phyloP scores from a whole-genome alignment of 2,797 vertebrate genomes.

The Coregonus ussuriensis region DNA sequence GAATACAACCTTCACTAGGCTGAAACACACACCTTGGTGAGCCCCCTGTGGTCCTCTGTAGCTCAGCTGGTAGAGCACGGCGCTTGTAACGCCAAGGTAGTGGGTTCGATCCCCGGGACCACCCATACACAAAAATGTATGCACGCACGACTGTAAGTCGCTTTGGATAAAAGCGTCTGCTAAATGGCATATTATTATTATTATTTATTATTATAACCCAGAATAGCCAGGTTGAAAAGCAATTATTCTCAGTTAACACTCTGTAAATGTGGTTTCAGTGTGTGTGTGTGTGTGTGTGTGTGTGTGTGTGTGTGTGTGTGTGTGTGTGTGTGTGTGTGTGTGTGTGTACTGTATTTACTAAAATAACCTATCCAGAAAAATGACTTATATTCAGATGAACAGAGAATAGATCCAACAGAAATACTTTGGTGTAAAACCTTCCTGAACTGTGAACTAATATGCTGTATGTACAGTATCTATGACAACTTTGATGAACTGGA shows the following conservation, averaged over 20 bases:
- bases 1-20: slow-evolving; percentile 51
- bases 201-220: too few relatives aligned
- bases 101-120: too few relatives aligned
- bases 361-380: slow-evolving; percentile 28
- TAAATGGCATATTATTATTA: too few relatives aligned
- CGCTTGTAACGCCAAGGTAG: too few relatives aligned
- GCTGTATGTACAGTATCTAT: neutral
- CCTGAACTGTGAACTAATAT: too few relatives aligned
- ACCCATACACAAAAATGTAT: too few relatives aligned
- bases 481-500: neutral
- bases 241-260: slow-evolving; percentile 58
- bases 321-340: slow-evolving; percentile 23
- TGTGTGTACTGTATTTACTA: slow-evolving; percentile 28
- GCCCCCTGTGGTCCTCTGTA: too few relatives aligned
- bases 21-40: slow-evolving; percentile 61
- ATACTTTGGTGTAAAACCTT: slow-evolving; percentile 15
- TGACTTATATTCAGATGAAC: slow-evolving; percentile 20
- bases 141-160: too few relatives aligned
- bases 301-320: neutral
- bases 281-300: too few relatives aligned
- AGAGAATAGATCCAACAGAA: slow-evolving; percentile 27
- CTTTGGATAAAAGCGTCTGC: too few relatives aligned
- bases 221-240: slow-evolving; percentile 59
- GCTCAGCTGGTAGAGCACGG: too few relatives aligned
- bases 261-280: slow-evolving; percentile 26